Base-by-base conservation (phyloP, 2,113 vertebrate genomes). In the Rhea americana region DNA sequence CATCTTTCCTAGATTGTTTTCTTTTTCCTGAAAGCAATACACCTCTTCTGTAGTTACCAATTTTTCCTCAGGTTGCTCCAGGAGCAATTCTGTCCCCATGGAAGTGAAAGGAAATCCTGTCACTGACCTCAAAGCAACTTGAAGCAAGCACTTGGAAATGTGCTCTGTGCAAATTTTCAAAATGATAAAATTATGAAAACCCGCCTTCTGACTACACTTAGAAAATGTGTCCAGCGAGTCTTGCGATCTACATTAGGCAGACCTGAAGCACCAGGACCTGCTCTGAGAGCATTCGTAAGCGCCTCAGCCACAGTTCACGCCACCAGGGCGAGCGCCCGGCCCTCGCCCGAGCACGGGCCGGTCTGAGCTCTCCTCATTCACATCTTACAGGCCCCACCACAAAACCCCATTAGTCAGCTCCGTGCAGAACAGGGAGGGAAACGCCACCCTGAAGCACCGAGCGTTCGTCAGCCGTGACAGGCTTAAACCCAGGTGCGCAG, bases 291-390 rank as follows among this genome's bases (percentile, higher is more conserved):
- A 16, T 11, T 0, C 12, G 2, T 43, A 11, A 9, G 4, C 14
- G 7, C 8, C 35, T 37, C 0, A 1, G 13, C 50, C 80, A 39
- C 0, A 0, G 13, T 4, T 61, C 11, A 35, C 13, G 22, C 8
- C 4, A 4, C 1, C 14, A 25, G 17, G 25, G 35, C 21, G 7
- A 21, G 13, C 1, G 0, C 12, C 43, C 71, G 86, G 30, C 28
- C 20, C 28, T 66, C 24, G 30, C 58, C 15, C 11, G 3, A 24
- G 15, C 5, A 17, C 2, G 0, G 63, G 6, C 4, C 4, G 7
- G 2, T 59, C 17, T 56, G 25, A 83, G 19, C 4, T 75, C 19
- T 68, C 17, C 65, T 47, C 35, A 16, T 35, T 71, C 21, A 7
- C 0, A 0, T 43, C 48, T 28, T 77, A 75, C 48, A 68, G 17